A percentile compares a stretch with the other conserved stretches of the same genome.
These are phyloP conservation scores for Anguilla rostrata DNA, from an alignment of 2,113 vertebrate genomes.

Conservation along the genomic window DNA sequence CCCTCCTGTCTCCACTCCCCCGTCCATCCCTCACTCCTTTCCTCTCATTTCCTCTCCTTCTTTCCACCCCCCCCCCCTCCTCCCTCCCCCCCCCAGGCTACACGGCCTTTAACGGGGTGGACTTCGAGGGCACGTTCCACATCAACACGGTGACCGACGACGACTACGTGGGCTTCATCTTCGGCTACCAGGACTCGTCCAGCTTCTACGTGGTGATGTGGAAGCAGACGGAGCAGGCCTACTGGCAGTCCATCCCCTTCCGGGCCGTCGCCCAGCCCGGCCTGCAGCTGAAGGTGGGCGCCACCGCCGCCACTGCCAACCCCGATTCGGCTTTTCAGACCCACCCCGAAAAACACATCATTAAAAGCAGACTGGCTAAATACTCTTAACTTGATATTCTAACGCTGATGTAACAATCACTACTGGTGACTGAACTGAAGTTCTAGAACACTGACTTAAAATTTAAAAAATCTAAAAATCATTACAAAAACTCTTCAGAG, in stretches of 20 bases:
- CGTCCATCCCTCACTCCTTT: not conserved
- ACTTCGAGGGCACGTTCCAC: constrained; percentile 87
- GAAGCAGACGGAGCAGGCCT: constrained; percentile 86
- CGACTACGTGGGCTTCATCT: constrained; percentile 85
- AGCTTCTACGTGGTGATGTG: constrained; percentile 90
- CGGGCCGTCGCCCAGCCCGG: constrained; percentile 80
- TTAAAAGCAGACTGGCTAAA: too few relatives aligned
- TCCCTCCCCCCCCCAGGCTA: constrained; percentile 66
- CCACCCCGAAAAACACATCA: not conserved
- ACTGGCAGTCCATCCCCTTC: constrained; percentile 86
- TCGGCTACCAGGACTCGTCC: constrained; percentile 86
- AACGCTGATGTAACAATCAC: too few relatives aligned
- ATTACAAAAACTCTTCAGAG: too few relatives aligned
- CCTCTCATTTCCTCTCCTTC: not conserved
- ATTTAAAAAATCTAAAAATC: too few relatives aligned
- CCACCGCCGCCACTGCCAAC: not conserved
- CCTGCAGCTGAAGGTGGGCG: constrained; percentile 82
- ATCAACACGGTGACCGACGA: constrained; percentile 84
- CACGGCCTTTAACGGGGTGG: constrained; percentile 85
- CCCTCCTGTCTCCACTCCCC: not conserved
- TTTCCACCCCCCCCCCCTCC: not conserved
- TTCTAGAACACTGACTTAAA: too few relatives aligned
- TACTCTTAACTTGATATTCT: too few relatives aligned
- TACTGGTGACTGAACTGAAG: too few relatives aligned
- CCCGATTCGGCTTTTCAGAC: not conserved